These are phyloP conservation scores for Herminia tarsipennalis DNA, from an alignment of 2,888 invertebrate species.

Conservation along the genomic window DNA sequence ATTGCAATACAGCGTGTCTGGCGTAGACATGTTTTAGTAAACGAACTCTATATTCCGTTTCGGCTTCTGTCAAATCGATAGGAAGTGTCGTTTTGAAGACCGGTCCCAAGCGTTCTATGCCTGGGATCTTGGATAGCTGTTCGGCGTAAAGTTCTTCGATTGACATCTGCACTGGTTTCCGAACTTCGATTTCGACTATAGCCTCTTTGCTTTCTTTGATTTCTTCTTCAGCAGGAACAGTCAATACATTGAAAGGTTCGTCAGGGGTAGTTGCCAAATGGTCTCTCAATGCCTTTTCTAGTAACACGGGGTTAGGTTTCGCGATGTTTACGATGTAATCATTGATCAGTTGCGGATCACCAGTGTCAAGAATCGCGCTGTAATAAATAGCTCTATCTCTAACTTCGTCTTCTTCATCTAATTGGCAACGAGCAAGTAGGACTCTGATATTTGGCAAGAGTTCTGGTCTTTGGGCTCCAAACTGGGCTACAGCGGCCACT, in stretches of 20 bases:
- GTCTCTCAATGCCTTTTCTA: conserved; percentile 95
- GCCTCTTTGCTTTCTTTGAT: conserved; percentile 92
- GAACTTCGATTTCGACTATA: conserved; percentile 89
- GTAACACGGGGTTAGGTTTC: conserved; percentile 93
- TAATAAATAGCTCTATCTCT: conserved; percentile 99
- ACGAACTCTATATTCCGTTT: conserved; percentile 97
- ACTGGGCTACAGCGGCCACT: conserved; percentile 98
- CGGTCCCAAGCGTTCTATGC: conserved; percentile 93
- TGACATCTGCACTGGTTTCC: conserved; percentile 94
- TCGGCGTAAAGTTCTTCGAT: conserved; percentile 95
- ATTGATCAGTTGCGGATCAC: conserved; percentile 89
- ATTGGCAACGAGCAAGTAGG: conserved; percentile 93
- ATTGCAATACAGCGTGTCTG: conserved; percentile 95
- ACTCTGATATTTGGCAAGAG: conserved; percentile 89
- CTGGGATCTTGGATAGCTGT: conserved; percentile 92
- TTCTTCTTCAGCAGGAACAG: conserved; percentile 95
- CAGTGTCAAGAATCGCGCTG: conserved; percentile 91
- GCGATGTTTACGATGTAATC: conserved; percentile 91
- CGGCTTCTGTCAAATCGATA: conserved; percentile 97
- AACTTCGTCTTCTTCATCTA: conserved; percentile 99
- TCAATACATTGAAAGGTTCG: conserved; percentile 93
- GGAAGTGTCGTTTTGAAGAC: conserved; percentile 95
- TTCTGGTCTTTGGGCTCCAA: conserved; percentile 96
- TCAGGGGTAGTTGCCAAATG: conserved; percentile 91
- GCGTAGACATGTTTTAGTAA: conserved; percentile 97